Conservation (phyloP, 2,113 vertebrate genomes). For the Lasiurus cinereus region DNA sequence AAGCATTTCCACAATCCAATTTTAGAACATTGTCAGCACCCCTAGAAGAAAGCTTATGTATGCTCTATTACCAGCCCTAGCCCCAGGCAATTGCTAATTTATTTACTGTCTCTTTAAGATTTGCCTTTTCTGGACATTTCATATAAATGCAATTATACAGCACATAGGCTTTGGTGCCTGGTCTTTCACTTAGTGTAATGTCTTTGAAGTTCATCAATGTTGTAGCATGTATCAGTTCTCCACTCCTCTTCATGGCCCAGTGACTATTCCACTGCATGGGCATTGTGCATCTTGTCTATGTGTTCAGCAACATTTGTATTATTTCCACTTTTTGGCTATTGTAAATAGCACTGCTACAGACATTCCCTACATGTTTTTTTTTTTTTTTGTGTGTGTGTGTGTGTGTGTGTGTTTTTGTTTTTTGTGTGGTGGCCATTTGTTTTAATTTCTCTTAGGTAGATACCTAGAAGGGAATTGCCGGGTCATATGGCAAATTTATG, state of each 20-base stretch:
- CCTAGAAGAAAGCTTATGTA: slow-evolving; percentile 46
- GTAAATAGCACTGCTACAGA: not conserved
- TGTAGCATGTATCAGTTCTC: not conserved
- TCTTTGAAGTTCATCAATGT: not conserved
- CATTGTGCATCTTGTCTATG: not conserved
- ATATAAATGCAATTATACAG: not conserved
- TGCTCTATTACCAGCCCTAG: not conserved
- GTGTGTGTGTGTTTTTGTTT: too few relatives aligned
- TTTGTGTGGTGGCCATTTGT: not conserved
- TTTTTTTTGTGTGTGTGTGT: too few relatives aligned
- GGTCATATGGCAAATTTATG: not conserved
- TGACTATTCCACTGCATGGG: not conserved
- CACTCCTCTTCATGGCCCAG: not conserved
- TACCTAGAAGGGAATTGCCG: not conserved
- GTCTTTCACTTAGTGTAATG: not conserved
- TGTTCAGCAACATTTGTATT: not conserved
- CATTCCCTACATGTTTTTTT: not conserved
- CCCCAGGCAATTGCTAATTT: not conserved
- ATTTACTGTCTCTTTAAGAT: slow-evolving; percentile 30
- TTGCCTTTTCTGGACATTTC: not conserved
- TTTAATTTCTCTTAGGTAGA: slow-evolving; percentile 39
- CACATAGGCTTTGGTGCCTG: not conserved
- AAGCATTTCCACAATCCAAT: slow-evolving; percentile 28
- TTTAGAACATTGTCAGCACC: slow-evolving; percentile 50
- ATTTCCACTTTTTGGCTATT: not conserved